Conservation (phyloP, 2,113 vertebrate genomes). For the Butorides virescens region DNA sequence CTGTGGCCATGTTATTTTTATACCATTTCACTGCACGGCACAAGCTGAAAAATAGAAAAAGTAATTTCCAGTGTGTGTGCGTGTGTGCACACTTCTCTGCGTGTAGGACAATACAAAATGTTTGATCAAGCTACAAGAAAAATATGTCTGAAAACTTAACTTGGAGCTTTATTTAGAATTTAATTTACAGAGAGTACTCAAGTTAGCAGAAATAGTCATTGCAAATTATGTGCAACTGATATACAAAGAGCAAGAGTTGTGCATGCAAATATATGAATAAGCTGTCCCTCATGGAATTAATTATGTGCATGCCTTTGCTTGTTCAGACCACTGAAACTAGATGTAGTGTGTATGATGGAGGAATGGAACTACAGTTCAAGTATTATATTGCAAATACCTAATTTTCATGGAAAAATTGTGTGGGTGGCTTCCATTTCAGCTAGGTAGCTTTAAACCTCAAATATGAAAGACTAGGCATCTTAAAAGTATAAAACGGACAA, state of each 20-base stretch:
- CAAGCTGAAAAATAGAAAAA: not conserved
- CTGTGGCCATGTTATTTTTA: constrained; percentile 16
- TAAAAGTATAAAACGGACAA: not conserved
- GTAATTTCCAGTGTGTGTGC: not conserved
- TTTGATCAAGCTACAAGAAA: constrained; percentile 4
- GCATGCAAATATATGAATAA: not conserved
- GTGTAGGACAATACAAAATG: not conserved
- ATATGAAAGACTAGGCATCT: not conserved
- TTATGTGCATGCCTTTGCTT: constrained; percentile 33
- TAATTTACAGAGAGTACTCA: not conserved
- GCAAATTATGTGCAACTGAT: constrained; percentile 45
- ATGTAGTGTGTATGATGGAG: not conserved
- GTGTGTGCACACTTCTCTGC: not conserved
- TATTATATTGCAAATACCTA: constrained; percentile 6
- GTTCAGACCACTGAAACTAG: constrained; percentile 22
- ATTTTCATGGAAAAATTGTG: constrained; percentile 16
- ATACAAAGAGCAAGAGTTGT: not conserved
- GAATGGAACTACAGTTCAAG: not conserved
- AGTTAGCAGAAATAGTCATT: constrained; percentile 10
- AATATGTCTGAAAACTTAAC: not conserved
- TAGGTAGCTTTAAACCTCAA: constrained; percentile 16
- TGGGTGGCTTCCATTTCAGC: constrained; percentile 18
- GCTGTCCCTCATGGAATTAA: constrained; percentile 42
- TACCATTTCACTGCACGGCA: not conserved
- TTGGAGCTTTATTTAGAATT: constrained; percentile 34